phyloP scores from a whole-genome alignment of 2,113 vertebrate species.

The Gadus chalcogrammus region DNA sequence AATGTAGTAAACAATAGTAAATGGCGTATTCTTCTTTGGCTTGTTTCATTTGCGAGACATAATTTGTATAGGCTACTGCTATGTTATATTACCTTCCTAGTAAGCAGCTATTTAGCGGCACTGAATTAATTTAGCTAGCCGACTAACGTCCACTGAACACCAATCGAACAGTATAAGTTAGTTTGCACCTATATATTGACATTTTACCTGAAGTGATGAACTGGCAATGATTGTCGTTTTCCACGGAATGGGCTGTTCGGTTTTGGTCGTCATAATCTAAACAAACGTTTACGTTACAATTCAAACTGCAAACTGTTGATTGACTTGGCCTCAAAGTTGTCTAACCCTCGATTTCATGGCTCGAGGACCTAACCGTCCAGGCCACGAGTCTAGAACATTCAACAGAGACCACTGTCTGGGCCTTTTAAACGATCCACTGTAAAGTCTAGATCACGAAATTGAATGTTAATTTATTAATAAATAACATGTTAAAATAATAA shows the following conservation, averaged over 20 bases:
- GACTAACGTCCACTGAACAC: not conserved
- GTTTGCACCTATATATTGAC: not conserved
- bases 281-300: not conserved
- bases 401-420: too few species aligned
- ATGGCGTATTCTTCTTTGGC: not conserved
- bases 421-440: too few species aligned
- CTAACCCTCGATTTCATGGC: too few species aligned
- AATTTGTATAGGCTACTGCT: not conserved
- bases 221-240: conserved; percentile 84
- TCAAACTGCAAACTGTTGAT: too few species aligned
- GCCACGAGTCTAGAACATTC: too few species aligned
- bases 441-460: too few species aligned
- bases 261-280: conserved; percentile 26
- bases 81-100: not conserved
- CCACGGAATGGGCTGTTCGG: conserved; percentile 63
- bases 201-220: conserved; percentile 77
- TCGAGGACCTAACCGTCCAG: too few species aligned
- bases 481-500: too few species aligned
- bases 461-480: too few species aligned
- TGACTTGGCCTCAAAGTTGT: too few species aligned
- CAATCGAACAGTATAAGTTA: not conserved
- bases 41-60: not conserved
- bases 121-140: not conserved
- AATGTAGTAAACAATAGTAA: conserved; percentile 32
- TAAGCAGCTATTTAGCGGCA: too few species aligned